A percentile compares a stretch with the other conserved stretches of the same genome.
phyloP scores from a whole-genome alignment of 2,797 vertebrate genomes.

The Adelosebastes latens region DNA sequence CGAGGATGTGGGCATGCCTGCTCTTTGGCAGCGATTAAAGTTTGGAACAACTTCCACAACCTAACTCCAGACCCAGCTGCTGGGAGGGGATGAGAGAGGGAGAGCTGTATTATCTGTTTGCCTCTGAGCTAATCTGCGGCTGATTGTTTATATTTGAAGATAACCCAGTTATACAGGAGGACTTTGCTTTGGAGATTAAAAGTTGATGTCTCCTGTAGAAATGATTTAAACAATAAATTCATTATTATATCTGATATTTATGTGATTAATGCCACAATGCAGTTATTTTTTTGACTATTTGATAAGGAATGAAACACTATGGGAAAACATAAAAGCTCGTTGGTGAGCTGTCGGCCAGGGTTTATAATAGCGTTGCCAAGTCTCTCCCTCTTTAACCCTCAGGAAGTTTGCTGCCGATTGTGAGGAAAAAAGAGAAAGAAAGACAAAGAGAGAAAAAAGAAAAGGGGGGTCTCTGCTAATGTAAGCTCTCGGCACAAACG shows the following conservation, averaged over 20 bases:
- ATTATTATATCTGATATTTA: background rate
- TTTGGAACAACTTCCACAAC: conserved; percentile 73
- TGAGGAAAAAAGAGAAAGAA: conserved; percentile 36
- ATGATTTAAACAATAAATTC: conserved; percentile 3
- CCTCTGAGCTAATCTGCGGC: conserved; percentile 21
- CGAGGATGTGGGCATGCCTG: conserved; percentile 84
- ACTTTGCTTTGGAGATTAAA: conserved; percentile 21
- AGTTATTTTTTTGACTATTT: background rate
- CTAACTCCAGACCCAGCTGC: conserved; percentile 56
- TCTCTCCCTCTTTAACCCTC: conserved; percentile 62
- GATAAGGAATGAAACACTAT: conserved; percentile 8
- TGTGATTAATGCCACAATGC: background rate
- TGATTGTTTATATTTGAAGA: conserved; percentile 41
- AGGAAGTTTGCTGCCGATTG: conserved; percentile 76
- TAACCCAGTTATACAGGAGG: conserved; percentile 21
- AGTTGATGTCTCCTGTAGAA: background rate
- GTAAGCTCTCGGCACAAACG: conserved; percentile 70
- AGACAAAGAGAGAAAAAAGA: conserved; percentile 42
- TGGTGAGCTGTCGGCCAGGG: conserved; percentile 30
- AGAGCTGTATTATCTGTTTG: conserved; percentile 40
- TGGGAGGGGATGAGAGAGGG: conserved; percentile 12
- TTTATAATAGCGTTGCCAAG: conserved; percentile 57
- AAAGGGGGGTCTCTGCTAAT: conserved; percentile 32
- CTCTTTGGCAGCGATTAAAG: conserved; percentile 87
- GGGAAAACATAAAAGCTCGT: conserved; percentile 29